These are phyloP conservation scores for Verasper variegatus DNA, from an alignment of 2,113 vertebrate species.

Conservation along the genomic window DNA sequence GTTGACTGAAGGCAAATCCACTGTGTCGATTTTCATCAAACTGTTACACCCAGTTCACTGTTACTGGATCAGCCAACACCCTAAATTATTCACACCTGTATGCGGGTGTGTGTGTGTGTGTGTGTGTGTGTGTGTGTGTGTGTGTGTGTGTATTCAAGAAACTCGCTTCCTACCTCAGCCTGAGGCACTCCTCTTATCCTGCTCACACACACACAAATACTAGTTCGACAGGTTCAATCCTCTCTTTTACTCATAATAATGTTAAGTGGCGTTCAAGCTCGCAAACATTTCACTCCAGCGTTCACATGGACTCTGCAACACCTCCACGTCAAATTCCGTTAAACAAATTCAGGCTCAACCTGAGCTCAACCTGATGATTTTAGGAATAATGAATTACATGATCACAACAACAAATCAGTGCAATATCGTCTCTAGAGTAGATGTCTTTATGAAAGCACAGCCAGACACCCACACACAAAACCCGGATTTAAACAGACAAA, in stretches of 20 bases:
- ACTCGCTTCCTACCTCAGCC: constrained; percentile 13
- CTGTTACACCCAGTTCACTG: constrained; percentile 11
- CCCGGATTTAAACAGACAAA: too few relatives aligned
- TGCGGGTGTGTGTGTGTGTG: neutral
- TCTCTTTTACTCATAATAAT: neutral
- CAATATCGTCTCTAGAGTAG: too few relatives aligned
- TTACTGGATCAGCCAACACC: constrained; percentile 41
- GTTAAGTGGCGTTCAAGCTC: neutral
- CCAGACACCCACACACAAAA: too few relatives aligned
- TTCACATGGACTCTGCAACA: neutral
- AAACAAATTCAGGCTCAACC: neutral
- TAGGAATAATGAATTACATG: neutral
- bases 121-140: neutral
- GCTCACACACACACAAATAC: constrained; percentile 2
- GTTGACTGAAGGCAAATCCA: neutral
- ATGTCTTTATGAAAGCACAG: too few relatives aligned
- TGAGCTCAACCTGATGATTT: neutral
- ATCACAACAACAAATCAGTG: neutral
- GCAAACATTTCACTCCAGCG: neutral
- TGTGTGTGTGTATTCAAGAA: neutral
- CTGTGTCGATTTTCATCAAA: neutral
- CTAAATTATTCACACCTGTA: constrained; percentile 64
- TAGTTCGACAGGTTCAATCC: constrained; percentile 51
- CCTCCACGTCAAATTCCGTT: neutral
- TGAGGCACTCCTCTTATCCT: constrained; percentile 8